Base-by-base conservation (phyloP, 2,888 invertebrate species). In the Operophtera brumata region DNA sequence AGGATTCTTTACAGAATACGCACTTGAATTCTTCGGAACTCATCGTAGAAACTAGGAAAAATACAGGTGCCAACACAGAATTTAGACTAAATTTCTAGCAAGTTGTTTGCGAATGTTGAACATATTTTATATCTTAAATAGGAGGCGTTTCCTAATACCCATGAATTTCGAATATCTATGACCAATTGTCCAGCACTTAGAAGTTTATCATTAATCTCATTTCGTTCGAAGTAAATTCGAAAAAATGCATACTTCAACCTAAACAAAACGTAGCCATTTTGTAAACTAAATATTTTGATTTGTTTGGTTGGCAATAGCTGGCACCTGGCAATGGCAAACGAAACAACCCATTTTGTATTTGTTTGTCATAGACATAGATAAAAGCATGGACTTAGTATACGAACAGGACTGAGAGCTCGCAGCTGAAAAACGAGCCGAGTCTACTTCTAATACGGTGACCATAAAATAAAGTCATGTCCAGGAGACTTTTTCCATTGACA, bases 1-100 rank as follows among this genome's bases (percentile, higher is more conserved):
- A 89, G 59, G 81, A 80, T 54, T 91, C 87, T 65, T 91, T 88
- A 70, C 93, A 93, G 66, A 93, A 86, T 61, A 93, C 86, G 74
- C 93, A 93, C 51, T 82, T 83, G 54, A 82, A 84, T 64, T 76
- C 84, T 70, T 72, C 70, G 44, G 83, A 77, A 75, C 71, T 80
- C 86, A 86, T 87, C 39, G 55, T 70, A 57, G 6, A 49, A 26
- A 42, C 9, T 13, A 25, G 44, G 35, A n/a, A 47, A 57, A 45
- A 41, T 42, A 26, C 13, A 44, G 25, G 12, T 37, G 30, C 14
- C 42, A 34, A 26, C 41, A 32, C 20, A 47, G 8, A 28, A 28
- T 8, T 41, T 6, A 30, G 4, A 20, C 4, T 20, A 4, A 3
- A 20, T 20, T 20, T 20, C 2, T 20, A 2, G 20, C 20, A 20